Evolutionary conservation across 2,113 vertebrate genomes (phyloP), one percentile per base, ranked within the genome.

Genomic region (Trichomycterus rosablanca): DNA sequence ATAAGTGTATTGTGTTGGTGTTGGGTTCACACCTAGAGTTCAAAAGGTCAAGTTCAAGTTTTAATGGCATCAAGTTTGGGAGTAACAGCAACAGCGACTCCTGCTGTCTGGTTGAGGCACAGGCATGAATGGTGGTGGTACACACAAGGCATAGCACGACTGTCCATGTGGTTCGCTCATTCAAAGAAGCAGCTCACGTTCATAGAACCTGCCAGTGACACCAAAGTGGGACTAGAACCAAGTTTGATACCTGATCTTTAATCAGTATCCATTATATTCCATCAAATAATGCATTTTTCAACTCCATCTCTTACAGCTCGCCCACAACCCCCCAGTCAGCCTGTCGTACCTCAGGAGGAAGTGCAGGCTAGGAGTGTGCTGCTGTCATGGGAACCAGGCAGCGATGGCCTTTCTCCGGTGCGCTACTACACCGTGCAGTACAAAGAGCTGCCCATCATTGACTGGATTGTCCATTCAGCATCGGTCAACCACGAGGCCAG

Each of bases 381-480:
- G 72, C 86, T 99, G 51, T 89, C 90, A 73, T 99, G 96, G 96
- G 92, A 96, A 84, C 93, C 94, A 0, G 96, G 96, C 75, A 95
- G 93, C 2, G 94, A 98, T 0, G 96, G 96, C 28, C 89, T 99
- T 11, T 97, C 96, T 5, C 96, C 96, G 0, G 88, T 97, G 9
- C 91, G 96, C 10, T 97, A 95, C 80, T 99, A 97, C 70, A 96
- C 93, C 0, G 81, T 98, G 73, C 96, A 99, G 81, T 92, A 80
- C 60, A 85, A 89, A 0, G 90, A 98, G 85, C 83, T 99, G 75
- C 95, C 94, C 2, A 59, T 82, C 1, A 91, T 87, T 1, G 69
- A 85, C 67, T 98, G 96, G 96, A 84, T 85, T 0, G 86, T 90
- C 55, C 92, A 96, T 65, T 88, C 94, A 0, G 81, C 93, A 4